A percentile compares a stretch with the other conserved stretches of the same genome.
phyloP scores from a whole-genome alignment of 2,113 vertebrate species.

The Salminus brasiliensis region DNA sequence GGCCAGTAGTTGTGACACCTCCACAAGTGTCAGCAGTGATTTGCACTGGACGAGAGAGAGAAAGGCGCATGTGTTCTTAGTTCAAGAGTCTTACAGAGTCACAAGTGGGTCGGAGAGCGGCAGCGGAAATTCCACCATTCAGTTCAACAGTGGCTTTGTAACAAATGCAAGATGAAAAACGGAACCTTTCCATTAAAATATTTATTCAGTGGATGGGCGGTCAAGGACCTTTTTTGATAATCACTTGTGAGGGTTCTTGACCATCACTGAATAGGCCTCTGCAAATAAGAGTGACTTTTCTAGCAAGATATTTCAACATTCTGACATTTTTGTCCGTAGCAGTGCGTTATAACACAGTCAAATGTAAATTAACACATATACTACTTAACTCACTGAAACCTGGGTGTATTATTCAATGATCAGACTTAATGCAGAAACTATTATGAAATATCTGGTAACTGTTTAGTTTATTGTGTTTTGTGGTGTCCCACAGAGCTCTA shows the following conservation, averaged over 20 bases:
- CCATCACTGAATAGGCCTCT: neutral
- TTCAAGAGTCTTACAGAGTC: neutral
- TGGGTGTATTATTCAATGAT: no score
- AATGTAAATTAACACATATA: neutral
- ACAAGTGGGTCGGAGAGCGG: neutral
- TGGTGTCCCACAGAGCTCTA: no score
- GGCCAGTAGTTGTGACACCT: no score
- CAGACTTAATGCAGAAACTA: no score
- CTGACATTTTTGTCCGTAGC: neutral
- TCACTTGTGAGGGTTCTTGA: neutral
- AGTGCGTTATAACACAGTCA: no score
- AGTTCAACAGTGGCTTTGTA: neutral
- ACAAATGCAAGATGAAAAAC: neutral
- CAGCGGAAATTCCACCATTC: neutral
- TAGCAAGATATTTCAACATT: neutral
- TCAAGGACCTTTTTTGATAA: conserved; percentile 14
- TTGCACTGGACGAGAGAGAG: no score
- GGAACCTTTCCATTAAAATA: conserved; percentile 15
- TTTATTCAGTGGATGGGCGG: conserved; percentile 1
- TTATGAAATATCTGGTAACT: no score
- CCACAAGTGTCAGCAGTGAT: no score
- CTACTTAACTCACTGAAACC: no score
- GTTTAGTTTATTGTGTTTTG: no score
- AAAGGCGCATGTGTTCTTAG: neutral
- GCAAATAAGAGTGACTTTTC: neutral